These are phyloP conservation scores for Rhodeus uyekii DNA, from an alignment of 2,797 vertebrate genomes.

Conservation along the genomic window DNA sequence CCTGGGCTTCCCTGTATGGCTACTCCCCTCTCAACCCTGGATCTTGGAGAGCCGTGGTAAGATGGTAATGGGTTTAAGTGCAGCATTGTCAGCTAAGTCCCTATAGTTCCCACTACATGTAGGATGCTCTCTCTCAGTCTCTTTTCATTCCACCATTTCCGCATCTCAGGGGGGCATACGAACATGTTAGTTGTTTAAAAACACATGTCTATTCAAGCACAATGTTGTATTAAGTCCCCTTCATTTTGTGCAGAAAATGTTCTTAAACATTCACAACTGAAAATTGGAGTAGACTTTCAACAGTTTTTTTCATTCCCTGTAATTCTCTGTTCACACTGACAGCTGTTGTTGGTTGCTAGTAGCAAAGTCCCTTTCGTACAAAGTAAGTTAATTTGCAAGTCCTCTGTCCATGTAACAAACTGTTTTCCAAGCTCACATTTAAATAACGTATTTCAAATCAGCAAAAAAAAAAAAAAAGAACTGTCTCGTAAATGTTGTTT, in stretches of 20 bases:
- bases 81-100: slow-evolving; percentile 19
- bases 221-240: background rate
- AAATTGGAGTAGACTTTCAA: background rate
- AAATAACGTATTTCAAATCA: background rate
- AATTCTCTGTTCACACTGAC: slow-evolving; percentile 17
- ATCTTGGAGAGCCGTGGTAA: slow-evolving; percentile 37
- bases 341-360: background rate
- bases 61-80: slow-evolving; percentile 47
- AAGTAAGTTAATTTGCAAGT: background rate
- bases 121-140: slow-evolving; percentile 30
- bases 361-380: background rate
- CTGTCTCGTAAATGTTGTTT: background rate
- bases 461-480: background rate
- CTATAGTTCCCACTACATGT: slow-evolving; percentile 41
- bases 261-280: background rate
- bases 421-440: background rate
- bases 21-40: background rate
- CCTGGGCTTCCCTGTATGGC: slow-evolving; percentile 12
- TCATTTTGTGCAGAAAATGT: background rate
- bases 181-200: slow-evolving; percentile 6
- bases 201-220: slow-evolving; percentile 11
- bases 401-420: background rate
- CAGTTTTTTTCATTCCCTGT: background rate
- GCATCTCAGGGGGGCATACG: background rate
- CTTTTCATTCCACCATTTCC: slow-evolving; percentile 32